Evolutionary conservation across 2,888 invertebrate genomes (phyloP).

Genomic region (Rugalucina vietnamica): DNA sequence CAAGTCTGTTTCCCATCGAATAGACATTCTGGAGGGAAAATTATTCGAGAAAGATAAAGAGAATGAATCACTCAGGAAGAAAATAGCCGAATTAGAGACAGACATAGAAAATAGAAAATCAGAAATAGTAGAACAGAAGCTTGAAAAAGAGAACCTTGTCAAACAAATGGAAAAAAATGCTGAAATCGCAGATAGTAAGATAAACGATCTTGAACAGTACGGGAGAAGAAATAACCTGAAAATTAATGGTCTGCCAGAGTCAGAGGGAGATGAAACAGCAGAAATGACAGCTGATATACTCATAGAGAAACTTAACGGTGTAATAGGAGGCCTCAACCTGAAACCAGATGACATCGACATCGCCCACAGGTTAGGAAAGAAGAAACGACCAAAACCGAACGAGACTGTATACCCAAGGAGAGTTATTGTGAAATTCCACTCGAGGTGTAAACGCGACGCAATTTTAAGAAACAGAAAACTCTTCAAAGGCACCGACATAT

Average conservation of each 20-base stretch:
- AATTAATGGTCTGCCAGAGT: background rate
- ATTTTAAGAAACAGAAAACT: background rate
- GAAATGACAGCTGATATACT: background rate
- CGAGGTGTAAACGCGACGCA: background rate
- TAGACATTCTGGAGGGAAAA: conserved; percentile 5
- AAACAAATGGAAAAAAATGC: background rate
- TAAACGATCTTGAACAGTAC: background rate
- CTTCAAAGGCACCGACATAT: no score
- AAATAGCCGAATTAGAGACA: background rate
- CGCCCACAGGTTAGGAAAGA: background rate
- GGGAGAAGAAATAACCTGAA: background rate
- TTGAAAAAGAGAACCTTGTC: background rate
- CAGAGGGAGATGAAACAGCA: background rate
- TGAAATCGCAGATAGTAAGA: background rate
- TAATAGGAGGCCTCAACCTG: background rate
- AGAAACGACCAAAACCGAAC: background rate
- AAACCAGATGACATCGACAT: background rate
- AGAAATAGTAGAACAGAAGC: background rate
- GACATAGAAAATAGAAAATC: background rate
- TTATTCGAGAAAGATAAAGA: conserved; percentile 1
- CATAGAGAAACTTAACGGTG: background rate
- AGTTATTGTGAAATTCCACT: background rate
- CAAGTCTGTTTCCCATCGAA: background rate
- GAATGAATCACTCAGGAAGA: background rate
- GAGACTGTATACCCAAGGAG: background rate